Evolutionary conservation across 2,888 invertebrate genomes (phyloP).

Genomic region (Sipunculus nudus): DNA sequence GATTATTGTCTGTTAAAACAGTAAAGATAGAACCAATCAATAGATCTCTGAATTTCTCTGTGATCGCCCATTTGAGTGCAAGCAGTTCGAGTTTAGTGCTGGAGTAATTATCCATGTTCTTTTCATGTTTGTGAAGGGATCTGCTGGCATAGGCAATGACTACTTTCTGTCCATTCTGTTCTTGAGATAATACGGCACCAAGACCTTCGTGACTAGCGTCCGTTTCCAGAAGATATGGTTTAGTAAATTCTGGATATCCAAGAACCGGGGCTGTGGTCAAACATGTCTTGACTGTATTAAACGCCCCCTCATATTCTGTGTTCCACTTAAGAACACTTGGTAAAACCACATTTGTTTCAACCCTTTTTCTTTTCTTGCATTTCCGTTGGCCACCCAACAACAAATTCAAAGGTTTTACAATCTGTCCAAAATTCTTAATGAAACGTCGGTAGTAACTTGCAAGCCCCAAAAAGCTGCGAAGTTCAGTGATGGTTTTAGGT

Average conservation of each 20-base stretch:
- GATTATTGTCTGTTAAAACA: constrained; percentile 13
- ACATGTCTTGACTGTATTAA: constrained; percentile 18
- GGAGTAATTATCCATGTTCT: constrained; percentile 35
- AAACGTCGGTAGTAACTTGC: constrained; percentile 35
- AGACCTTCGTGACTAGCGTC: constrained; percentile 35
- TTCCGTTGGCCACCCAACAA: constrained; percentile 13
- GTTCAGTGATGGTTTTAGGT: constrained; percentile 21
- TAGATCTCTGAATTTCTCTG: constrained; percentile 14
- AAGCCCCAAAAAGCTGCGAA: constrained; percentile 33
- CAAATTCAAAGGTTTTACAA: constrained; percentile 31
- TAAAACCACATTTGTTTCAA: too few relatives aligned
- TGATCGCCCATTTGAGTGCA: constrained; percentile 37
- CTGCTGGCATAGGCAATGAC: constrained; percentile 40
- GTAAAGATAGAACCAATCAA: too few relatives aligned
- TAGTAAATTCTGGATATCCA: constrained; percentile 36
- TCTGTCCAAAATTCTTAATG: constrained; percentile 32
- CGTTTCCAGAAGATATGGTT: constrained; percentile 34
- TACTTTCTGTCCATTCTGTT: constrained; percentile 17
- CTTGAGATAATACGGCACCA: constrained; percentile 37
- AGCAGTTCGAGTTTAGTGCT: constrained; percentile 37
- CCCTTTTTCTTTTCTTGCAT: constrained; percentile 3
- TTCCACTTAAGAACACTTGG: constrained; percentile 2
- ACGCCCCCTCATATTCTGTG: constrained; percentile 21
- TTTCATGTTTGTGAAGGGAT: constrained; percentile 26
- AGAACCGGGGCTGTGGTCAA: constrained; percentile 33